A percentile compares a stretch with the other conserved stretches of the same genome.
Evolutionary conservation across 35 echinoderm and acorn worm genomes (phyloP).

Genomic region (Ptychodera flava): DNA sequence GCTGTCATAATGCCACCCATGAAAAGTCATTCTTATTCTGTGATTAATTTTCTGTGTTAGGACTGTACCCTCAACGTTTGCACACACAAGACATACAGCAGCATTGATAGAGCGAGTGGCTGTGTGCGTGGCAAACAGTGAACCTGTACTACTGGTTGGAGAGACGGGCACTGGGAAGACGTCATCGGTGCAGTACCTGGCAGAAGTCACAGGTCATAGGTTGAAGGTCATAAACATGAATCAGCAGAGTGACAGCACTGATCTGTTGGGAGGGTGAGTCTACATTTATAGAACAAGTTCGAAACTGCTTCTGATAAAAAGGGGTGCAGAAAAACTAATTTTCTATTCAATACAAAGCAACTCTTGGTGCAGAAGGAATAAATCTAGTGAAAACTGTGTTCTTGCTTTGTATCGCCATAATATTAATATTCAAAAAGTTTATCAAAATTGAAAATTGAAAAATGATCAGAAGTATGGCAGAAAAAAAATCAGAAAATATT

Average conservation of each 20-base stretch:
- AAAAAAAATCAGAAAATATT: constrained; percentile 1
- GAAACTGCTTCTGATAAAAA: too few species aligned
- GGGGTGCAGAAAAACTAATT: too few species aligned
- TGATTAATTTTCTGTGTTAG: constrained; percentile 20
- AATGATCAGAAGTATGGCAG: not conserved
- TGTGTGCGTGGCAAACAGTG: constrained; percentile 65
- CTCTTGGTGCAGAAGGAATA: too few species aligned
- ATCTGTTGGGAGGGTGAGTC: constrained; percentile 87
- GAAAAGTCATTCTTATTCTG: too few species aligned
- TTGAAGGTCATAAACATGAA: constrained; percentile 99
- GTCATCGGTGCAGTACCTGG: constrained; percentile 75
- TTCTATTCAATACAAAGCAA: too few species aligned
- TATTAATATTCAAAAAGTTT: too few species aligned
- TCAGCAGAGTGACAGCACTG: constrained; percentile 96
- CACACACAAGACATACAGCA: constrained; percentile 58
- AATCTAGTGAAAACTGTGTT: too few species aligned
- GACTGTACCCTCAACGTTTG: constrained; percentile 29
- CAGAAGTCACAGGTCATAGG: constrained; percentile 71
- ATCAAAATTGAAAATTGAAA: not conserved
- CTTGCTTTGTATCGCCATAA: too few species aligned
- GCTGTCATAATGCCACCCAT: too few species aligned
- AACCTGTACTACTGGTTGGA: constrained; percentile 77
- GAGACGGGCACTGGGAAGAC: constrained; percentile 97
- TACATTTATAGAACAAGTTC: not conserved
- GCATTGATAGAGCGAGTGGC: constrained; percentile 69